phyloP scores from a whole-genome alignment of 2,888 invertebrate species.

The Phrixothrix hirtus region DNA sequence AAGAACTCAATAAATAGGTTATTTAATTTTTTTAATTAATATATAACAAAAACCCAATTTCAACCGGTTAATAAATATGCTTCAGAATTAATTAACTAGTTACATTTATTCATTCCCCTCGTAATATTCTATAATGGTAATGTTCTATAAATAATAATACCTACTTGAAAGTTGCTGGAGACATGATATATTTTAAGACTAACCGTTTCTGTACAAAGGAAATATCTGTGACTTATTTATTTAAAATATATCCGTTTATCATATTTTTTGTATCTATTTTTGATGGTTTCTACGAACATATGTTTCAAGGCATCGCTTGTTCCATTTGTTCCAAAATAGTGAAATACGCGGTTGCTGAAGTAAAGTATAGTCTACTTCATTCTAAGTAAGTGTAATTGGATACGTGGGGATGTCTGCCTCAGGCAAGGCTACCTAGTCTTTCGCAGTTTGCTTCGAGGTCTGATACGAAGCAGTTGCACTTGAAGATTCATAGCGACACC shows the following conservation, averaged over 20 bases:
- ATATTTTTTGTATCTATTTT: not conserved
- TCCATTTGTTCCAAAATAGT: not conserved
- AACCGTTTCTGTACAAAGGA: not conserved
- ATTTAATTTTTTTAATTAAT: too few species aligned
- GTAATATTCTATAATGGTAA: too few species aligned
- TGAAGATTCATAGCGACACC: constrained; percentile 12
- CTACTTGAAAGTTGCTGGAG: too few species aligned
- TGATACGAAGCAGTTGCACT: constrained; percentile 24
- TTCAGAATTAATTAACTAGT: too few species aligned
- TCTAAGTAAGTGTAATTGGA: constrained; percentile 24
- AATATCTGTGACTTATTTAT: not conserved
- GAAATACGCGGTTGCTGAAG: constrained; percentile 12
- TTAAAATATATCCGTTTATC: constrained; percentile 1
- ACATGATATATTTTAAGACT: too few species aligned
- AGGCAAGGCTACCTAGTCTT: constrained; percentile 27
- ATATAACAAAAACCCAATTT: too few species aligned
- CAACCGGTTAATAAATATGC: too few species aligned
- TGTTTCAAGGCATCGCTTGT: not conserved
- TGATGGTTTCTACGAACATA: not conserved
- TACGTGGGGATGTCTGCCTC: constrained; percentile 24
- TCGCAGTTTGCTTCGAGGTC: constrained; percentile 26
- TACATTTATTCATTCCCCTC: too few species aligned
- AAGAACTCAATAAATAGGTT: too few species aligned
- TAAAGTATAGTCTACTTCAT: constrained; percentile 19
- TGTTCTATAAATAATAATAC: too few species aligned